Evolutionary conservation across 2,888 invertebrate genomes (phyloP), one percentile per base, ranked within the genome.

Genomic region (Chaitophorus viminalis): DNA sequence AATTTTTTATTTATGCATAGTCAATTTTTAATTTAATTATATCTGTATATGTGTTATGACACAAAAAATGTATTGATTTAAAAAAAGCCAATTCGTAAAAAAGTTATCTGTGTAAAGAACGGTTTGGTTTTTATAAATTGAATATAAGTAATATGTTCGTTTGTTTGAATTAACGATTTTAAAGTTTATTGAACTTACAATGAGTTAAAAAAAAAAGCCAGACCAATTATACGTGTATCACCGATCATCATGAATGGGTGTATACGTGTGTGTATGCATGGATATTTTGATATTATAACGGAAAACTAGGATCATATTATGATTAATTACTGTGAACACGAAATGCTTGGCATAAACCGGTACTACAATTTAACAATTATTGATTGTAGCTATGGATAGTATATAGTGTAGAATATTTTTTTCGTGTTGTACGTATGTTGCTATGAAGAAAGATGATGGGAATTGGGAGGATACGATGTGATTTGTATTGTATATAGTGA

Each of bases 91-190:
- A 86, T 52, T 86, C 86, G 86, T 86, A 86, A 79, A 72, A 72
- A 54, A 72, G 14, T 60, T 86, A 68, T 77, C 77, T 77, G 25
- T 33, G 29, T 72, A 72, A 31, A 72, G 86, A 79, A 86, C 86
- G 86, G 78, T 78, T 86, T 78, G 86, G 72, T 36, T 83, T 83
- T 86, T 52, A 36, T 74, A n/a, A n/a, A n/a, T 36, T 74, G 5
- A 25, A 29, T 29, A n/a, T n/a, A n/a, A n/a, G n/a, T n/a, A n/a
- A n/a, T n/a, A 29, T 75, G 39, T 54, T 75, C 18, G 33, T 54
- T 3, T n/a, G 21, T 25, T 60, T 33, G 65, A 14, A 25, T 65
- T n/a, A 18, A 3, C 21, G 39, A 5, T 5, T 25, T 52, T 52
- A 11, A 17, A 76, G 76, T 52, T 76, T n/a, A 75, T 75, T 75